Evolutionary conservation across 2,113 vertebrate species (phyloP), one percentile per base, ranked within the genome.

Genomic region (Spheniscus mendiculus): DNA sequence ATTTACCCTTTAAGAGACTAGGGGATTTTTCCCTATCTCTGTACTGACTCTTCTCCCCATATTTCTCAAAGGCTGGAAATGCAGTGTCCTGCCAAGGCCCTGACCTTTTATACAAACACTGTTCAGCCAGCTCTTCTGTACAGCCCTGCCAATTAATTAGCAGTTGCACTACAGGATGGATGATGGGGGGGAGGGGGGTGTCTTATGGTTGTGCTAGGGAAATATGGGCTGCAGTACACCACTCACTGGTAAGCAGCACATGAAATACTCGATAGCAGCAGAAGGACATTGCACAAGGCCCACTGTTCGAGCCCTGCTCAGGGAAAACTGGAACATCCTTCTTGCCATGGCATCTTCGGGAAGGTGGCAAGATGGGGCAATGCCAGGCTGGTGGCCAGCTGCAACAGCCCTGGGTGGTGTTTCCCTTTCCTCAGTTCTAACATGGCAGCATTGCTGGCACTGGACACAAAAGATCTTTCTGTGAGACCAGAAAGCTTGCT

Each of bases 111-210:
- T 26, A 56, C 49, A 50, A 81, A 63, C 10, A 34, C 32, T 69
- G 40, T 61, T 86, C 40, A 94, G 20, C 15, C 50, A n/a, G n/a
- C 19, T 82, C 17, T 74, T 50, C 63, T 52, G 23, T 34, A 58
- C 40, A 81, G 25, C 16, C 19, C 67, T 82, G 55, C 30, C 72
- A 82, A 44, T 49, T 70, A 66, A 83, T 59, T 72, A 88, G 59
- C 62, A 86, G 56, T 34, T 69, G 30, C 38, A 29, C 26, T 38
- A 26, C 15, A 90, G 44, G 42, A 56, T n/a, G 21, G 42, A 40
- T 70, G 53, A 55, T 0, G 0, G 18, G 26, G 6, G 42, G 13
- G 13, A 14, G 42, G 14, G 40, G 15, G 4, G 70, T 56, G 17
- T 59, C 61, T 83, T 78, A 47, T 6, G 9, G n/a, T 32, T 86